Base-by-base conservation (phyloP, 2,888 invertebrate species). In the Eledona agricola region DNA sequence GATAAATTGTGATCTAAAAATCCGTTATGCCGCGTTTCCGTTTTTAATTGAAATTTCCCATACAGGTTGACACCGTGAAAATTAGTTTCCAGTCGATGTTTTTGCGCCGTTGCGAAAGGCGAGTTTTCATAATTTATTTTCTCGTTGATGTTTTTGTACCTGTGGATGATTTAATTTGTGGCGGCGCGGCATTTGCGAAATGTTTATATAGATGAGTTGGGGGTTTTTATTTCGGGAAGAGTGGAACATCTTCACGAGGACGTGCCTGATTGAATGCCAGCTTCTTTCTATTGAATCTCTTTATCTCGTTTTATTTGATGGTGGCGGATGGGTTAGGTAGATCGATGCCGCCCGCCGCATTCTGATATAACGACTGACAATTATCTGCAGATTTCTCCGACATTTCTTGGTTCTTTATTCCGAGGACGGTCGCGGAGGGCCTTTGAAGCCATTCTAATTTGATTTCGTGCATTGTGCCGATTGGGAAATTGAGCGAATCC, bases 361-460 rank as follows among this genome's bases (percentile, higher is more conserved):
- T 38, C 29, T 26, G 25, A 45, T 43, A 43, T 49, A 54, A 54
- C 54, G 54, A 54, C 43, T 54, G 54, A 54, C 54, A 54, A 54
- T 54, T 54, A 54, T 54, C 49, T 43, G 49, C 43, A 54, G 54
- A 54, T 54, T 53, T 54, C 49, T 23, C 20, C 29, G 54, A 37
- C 54, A 49, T 54, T 49, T 43, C 54, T 49, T 43, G 37, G 49
- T 54, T 54, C 54, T 54, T 54, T 54, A 54, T 54, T 49, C 54
- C 12, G 34, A 19, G 37, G 26, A 40, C 28, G 23, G 51, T 26
- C 15, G 37, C 32, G 29, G 20, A 29, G 38, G 29, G 37, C 43
- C 54, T 64, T 64, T 62, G 59, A 55, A 51, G 57, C 58, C 55
- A 68, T 68, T 67, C 66, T 65, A 64, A 66, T 68, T 67, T 63